Percentiles rank a stretch among this genome's conserved stretches.
phyloP scores from a whole-genome alignment of 2,888 invertebrate species.

The Acronicta aceris region DNA sequence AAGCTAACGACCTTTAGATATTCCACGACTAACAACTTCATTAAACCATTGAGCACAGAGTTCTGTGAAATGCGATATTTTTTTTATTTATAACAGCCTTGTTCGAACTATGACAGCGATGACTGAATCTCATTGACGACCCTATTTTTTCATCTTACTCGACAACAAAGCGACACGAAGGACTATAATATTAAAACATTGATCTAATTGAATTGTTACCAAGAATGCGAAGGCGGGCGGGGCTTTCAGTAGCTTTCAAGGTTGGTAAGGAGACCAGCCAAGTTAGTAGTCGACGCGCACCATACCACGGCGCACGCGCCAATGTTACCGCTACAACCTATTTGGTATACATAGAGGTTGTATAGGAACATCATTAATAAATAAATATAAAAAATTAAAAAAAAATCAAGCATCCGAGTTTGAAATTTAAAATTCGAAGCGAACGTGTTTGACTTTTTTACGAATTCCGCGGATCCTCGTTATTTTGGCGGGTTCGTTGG shows the following conservation, averaged over 20 bases:
- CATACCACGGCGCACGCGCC: constrained; percentile 80
- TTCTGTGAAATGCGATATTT: constrained; percentile 37
- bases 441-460: constrained; percentile 58
- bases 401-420: constrained; percentile 58
- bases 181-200: constrained; percentile 53
- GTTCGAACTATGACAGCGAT: constrained; percentile 28
- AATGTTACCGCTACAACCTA: constrained; percentile 76
- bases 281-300: constrained; percentile 77
- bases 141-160: constrained; percentile 38
- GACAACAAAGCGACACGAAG: constrained; percentile 52
- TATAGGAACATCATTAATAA: constrained; percentile 60
- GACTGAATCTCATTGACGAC: constrained; percentile 42
- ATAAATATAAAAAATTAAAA: constrained; percentile 28
- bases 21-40: background rate
- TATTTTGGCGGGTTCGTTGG: constrained; percentile 68
- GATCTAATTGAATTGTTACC: constrained; percentile 60
- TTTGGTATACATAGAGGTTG: constrained; percentile 81
- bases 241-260: constrained; percentile 85
- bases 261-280: constrained; percentile 66
- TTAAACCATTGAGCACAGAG: constrained; percentile 18
- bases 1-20: constrained; percentile 27
- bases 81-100: constrained; percentile 37
- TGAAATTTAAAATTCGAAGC: constrained; percentile 65
- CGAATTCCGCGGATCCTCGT: constrained; percentile 67
- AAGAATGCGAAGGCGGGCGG: constrained; percentile 73